Conservation (phyloP, 2,797 vertebrate species). For the Bufotes viridis region DNA sequence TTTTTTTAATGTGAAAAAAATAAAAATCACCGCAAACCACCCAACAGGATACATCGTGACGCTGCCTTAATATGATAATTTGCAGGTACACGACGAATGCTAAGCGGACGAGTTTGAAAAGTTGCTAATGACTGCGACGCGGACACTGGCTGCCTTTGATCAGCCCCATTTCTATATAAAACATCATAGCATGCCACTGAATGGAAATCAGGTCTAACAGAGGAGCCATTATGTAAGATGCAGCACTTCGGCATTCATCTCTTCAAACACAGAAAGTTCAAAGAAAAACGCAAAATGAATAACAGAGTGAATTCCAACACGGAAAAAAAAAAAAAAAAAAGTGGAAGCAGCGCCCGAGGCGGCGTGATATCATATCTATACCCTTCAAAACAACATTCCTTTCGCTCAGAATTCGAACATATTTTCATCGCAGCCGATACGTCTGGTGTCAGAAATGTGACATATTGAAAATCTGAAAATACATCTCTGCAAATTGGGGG, state of each 20-base stretch:
- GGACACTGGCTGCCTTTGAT: constrained; percentile 74
- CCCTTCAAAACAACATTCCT: constrained; percentile 72
- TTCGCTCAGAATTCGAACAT: constrained; percentile 70
- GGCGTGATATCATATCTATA: constrained; percentile 73
- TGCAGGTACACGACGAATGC: constrained; percentile 48
- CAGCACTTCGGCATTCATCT: constrained; percentile 73
- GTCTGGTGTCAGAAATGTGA: constrained; percentile 61
- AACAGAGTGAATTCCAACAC: constrained; percentile 72
- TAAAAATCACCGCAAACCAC: background rate
- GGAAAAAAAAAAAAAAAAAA: constrained; percentile 65
- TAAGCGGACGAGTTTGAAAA: constrained; percentile 64
- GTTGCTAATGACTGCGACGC: constrained; percentile 69
- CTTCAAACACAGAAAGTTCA: constrained; percentile 78
- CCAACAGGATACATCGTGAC: too few relatives aligned
- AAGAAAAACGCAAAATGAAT: constrained; percentile 74
- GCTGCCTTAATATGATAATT: constrained; percentile 34
- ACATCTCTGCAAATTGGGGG: constrained; percentile 62
- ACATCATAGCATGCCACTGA: constrained; percentile 69
- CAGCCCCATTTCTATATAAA: constrained; percentile 68
- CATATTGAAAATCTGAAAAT: constrained; percentile 64
- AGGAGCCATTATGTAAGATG: constrained; percentile 75
- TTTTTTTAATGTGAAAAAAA: too few relatives aligned
- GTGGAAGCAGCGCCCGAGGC: constrained; percentile 65
- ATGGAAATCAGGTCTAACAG: constrained; percentile 76
- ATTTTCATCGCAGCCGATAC: constrained; percentile 65